A percentile compares a stretch with the other conserved stretches of the same genome.
These are phyloP conservation scores for Hippocampus zosterae DNA, from an alignment of 2,113 vertebrate species.

Conservation along the genomic window DNA sequence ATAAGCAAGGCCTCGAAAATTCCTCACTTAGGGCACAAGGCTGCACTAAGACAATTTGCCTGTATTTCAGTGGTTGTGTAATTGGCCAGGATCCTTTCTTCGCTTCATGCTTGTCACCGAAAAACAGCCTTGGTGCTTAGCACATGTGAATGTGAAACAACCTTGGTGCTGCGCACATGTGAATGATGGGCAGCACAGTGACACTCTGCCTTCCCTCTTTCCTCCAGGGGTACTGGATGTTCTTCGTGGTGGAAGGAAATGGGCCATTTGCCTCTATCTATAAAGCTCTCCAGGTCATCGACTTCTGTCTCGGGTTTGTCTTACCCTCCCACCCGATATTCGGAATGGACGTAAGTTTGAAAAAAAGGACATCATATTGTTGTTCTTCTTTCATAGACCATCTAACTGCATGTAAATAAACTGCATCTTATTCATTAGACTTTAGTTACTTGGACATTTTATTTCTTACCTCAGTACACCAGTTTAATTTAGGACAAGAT, in stretches of 20 bases:
- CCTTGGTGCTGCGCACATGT: conserved; percentile 17
- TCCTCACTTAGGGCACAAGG: not conserved
- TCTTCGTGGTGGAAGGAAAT: conserved; percentile 64
- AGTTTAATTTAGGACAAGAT: not conserved
- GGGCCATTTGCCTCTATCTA: conserved; percentile 62
- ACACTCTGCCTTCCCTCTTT: conserved; percentile 24
- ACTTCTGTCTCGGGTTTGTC: conserved; percentile 63
- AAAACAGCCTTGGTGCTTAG: conserved; percentile 13
- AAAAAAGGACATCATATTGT: no score
- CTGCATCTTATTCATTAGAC: not conserved
- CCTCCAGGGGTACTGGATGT: conserved; percentile 66
- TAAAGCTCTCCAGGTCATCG: conserved; percentile 66
- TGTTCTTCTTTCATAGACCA: not conserved
- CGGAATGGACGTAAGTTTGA: conserved; percentile 60
- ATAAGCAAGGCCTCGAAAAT: not conserved
- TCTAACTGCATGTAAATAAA: not conserved
- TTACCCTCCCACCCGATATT: conserved; percentile 60
- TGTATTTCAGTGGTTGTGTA: conserved; percentile 16
- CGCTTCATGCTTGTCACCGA: conserved; percentile 21
- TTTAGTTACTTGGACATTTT: not conserved
- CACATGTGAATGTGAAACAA: conserved; percentile 28
- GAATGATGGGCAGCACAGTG: conserved; percentile 11
- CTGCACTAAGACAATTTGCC: conserved; percentile 21
- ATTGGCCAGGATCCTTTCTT: conserved; percentile 13
- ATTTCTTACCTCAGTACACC: not conserved